Conservation (phyloP, 2,888 invertebrate species). For the Seira ritae region DNA sequence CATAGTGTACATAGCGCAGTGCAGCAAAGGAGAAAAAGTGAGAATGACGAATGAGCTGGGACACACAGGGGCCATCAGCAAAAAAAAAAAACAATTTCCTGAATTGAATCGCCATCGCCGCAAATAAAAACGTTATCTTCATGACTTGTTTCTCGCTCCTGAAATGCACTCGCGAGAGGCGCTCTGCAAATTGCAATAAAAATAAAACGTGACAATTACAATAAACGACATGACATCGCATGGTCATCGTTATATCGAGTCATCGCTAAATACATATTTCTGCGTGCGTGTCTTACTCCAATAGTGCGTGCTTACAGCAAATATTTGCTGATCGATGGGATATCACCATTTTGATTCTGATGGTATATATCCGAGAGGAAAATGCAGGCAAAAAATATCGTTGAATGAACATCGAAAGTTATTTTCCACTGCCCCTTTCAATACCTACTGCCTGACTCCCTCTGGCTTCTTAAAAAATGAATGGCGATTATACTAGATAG, state of each 20-base stretch:
- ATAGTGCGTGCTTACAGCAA: too few relatives aligned
- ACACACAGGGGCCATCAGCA: background rate
- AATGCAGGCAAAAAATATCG: too few relatives aligned
- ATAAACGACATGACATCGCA: slow-evolving; percentile 12
- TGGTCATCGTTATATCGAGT: background rate
- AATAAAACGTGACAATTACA: slow-evolving; percentile 57
- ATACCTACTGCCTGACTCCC: too few relatives aligned
- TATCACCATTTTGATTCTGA: too few relatives aligned
- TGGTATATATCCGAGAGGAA: too few relatives aligned
- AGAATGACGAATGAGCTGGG: background rate
- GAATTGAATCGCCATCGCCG: background rate
- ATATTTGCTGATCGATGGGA: too few relatives aligned
- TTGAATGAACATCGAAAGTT: too few relatives aligned
- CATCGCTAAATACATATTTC: background rate
- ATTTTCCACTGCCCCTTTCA: too few relatives aligned
- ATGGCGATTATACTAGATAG: too few relatives aligned
- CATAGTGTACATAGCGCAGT: background rate
- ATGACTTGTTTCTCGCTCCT: slow-evolving; percentile 18
- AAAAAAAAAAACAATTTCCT: background rate
- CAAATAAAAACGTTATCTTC: slow-evolving; percentile 16
- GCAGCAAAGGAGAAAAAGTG: too few relatives aligned
- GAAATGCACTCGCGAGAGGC: background rate
- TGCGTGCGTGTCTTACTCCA: slow-evolving; percentile 7
- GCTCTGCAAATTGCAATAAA: slow-evolving; percentile 27
- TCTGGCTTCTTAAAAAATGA: too few relatives aligned